Evolutionary conservation across 2,113 vertebrate species (phyloP), one percentile per base, ranked within the genome.

Genomic region (Myrmophylax atrothorax): DNA sequence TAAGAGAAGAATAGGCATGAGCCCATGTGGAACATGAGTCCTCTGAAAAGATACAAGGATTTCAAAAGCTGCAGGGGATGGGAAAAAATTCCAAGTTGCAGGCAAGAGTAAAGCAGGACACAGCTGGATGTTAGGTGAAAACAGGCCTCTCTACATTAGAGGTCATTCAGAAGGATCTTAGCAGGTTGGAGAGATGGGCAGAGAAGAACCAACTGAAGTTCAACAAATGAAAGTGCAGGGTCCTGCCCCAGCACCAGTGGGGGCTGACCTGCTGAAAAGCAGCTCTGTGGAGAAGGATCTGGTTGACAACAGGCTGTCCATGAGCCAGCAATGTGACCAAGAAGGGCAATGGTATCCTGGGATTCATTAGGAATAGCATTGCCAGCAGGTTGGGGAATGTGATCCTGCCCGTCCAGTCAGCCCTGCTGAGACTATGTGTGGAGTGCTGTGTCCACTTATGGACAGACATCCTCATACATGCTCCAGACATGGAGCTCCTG

Each of bases 161-260:
- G 15, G 50, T 46, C 12, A 19, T 78, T 68, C 25, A 50, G 35
- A 80, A 79, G 35, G 31, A 50, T 10, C 7, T 50, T 18, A 31
- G 4, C 3, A 29, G 19, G 25, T 6, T 66, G 50, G 42, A 73
- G 42, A 37, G 17, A 10, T 49, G 67, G 25, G 14, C 25, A 47
- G 35, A 80, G 58, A 72, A n/a, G 55, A 80, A 31, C 17, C 25
- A 64, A 42, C 20, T 64, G 42, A 56, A 72, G 29, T 49, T 72
- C 50, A 22, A 2, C 24, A 42, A 64, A 31, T 31, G 58, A 7
- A 80, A 72, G 0, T 56, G 29, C 17, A 31, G 16, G 4, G 8
- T 40, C 25, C 35, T 64, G 19, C 4, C 0, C 8, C 13, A 29
- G 12, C 3, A 53, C 23, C 18, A 29, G 47, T 1, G n/a, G 29